Evolutionary conservation across 2,797 vertebrate genomes (phyloP).

Genomic region (Garrulus glandarius): DNA sequence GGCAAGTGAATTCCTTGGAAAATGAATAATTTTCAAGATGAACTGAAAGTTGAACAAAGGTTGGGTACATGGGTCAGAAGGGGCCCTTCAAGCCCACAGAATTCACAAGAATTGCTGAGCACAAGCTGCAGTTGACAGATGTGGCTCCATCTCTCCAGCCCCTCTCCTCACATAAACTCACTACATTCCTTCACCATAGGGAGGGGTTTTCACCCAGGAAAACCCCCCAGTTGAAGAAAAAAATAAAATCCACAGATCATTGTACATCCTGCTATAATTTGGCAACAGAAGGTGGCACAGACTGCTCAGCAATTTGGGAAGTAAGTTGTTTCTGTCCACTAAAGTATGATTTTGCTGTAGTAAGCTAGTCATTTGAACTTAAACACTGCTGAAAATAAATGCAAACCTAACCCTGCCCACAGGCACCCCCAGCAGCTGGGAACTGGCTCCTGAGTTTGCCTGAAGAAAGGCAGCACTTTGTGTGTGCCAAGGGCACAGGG

Average conservation of each 20-base stretch:
- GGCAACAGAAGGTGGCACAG: not conserved
- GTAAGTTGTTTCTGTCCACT: not conserved
- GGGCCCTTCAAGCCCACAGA: not conserved
- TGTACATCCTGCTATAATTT: not conserved
- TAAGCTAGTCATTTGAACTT: not conserved
- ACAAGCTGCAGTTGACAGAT: not conserved
- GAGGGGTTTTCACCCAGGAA: not conserved
- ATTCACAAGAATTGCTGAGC: not conserved
- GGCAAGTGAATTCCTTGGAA: not conserved
- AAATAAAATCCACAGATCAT: not conserved
- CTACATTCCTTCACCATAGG: rapidly evolving
- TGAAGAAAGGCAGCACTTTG: not conserved
- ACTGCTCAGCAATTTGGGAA: not conserved
- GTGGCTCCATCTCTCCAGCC: not conserved
- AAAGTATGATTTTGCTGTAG: not conserved
- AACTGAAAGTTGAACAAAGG: not conserved
- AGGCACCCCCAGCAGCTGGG: not conserved
- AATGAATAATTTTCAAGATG: not conserved
- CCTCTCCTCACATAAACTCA: not conserved
- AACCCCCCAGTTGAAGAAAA: not conserved
- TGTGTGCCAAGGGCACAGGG: rapidly evolving
- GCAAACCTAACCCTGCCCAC: not conserved
- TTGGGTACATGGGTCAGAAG: not conserved
- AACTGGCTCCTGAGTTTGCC: not conserved
- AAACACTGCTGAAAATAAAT: not conserved